Percentiles rank a stretch among this genome's conserved stretches.
Evolutionary conservation across 2,888 invertebrate species (phyloP).

Genomic region (Iphiclides podalirius): DNA sequence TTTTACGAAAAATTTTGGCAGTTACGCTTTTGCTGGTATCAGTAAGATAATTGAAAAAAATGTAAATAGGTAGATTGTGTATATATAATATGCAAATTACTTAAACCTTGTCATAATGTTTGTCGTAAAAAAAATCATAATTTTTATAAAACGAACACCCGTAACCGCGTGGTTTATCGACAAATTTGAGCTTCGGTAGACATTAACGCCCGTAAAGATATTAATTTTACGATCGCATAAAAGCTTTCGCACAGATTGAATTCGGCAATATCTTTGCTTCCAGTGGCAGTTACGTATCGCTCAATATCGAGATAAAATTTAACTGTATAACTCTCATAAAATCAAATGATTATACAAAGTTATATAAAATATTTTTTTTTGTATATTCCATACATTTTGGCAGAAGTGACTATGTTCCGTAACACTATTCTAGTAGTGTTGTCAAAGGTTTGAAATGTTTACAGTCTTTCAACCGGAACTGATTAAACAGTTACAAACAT

Average conservation of each 20-base stretch:
- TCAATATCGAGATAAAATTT: not conserved
- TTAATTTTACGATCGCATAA: conserved; percentile 3
- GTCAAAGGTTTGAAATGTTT: no score
- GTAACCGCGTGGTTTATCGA: not conserved
- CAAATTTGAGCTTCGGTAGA: not conserved
- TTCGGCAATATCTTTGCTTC: not conserved
- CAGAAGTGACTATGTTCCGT: no score
- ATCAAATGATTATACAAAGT: not conserved
- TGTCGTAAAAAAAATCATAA: not conserved
- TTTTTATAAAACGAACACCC: not conserved
- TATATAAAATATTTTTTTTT: no score
- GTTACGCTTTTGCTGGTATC: no score
- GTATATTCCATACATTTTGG: no score
- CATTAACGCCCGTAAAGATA: not conserved
- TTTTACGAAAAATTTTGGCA: no score
- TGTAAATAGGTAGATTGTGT: no score
- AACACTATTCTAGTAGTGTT: no score
- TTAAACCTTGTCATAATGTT: no score
- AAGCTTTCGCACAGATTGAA: conserved; percentile 9
- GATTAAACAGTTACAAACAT: no score
- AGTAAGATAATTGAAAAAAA: not conserved
- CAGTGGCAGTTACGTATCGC: not conserved
- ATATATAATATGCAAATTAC: no score
- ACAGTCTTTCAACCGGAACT: no score
- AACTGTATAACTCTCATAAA: not conserved